Base-by-base conservation (phyloP, 2,797 vertebrate species). In the Glossophaga mutica region DNA sequence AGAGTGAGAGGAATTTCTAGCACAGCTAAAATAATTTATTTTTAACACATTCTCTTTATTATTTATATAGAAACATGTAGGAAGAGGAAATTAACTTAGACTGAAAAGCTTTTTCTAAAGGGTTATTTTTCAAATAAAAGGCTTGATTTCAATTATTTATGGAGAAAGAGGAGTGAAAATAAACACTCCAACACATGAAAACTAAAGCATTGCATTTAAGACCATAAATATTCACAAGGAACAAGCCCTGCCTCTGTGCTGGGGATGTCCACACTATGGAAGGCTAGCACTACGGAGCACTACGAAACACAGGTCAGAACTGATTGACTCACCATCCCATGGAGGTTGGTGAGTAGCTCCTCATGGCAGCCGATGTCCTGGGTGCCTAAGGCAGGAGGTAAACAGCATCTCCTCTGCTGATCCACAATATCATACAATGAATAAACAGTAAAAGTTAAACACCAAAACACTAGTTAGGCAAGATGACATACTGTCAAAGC, bases 381-480 rank as follows among this genome's bases (percentile, higher is more conserved):
- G 34, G 34, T 14, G 9, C 22, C 37, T 65, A 10, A 95, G n/a
- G 18, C 18, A 87, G 26, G 22, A 77, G 29, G 11, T n/a, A 46
- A 90, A 62, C 9, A 34, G 5, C 32, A 11, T 86, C 57, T 92
- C 77, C 5, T 78, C 79, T 62, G 10, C 62, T 81, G 32, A 39
- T 26, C 14, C 7, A 6, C 39, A 26, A 46, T 59, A 67, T 50
- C 32, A 57, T 59, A 78, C 83, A 86, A 21, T 39, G 34, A 95
- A 70, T 37, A 95, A 37, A 32, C 0, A 5, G 29, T 65, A 77
- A 94, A 76, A 74, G 9, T 57, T 87, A 85, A 89, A 50, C 22
- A 34, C 11, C n/a, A 67, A 96, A 96, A 91, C n/a, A 16, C 39
- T 78, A 62, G 59, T 48, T 93, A 79, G 88, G 14, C 14, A 94